phyloP scores from a whole-genome alignment of 2,113 vertebrate genomes.

The Hystrix cristata region DNA sequence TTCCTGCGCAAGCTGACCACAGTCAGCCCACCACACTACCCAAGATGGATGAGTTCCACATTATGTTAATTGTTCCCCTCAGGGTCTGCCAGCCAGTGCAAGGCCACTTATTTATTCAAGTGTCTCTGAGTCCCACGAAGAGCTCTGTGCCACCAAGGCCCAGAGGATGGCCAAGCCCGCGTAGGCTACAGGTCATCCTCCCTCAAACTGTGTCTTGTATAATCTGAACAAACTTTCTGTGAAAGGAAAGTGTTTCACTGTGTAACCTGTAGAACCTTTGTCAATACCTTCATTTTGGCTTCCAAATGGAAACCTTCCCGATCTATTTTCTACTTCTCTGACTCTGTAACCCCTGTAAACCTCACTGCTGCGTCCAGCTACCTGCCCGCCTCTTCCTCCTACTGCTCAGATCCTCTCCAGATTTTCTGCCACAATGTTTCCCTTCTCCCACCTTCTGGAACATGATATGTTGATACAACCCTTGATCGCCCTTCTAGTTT shows the following conservation, averaged over 20 bases:
- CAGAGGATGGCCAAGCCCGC: background rate
- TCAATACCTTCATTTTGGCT: background rate
- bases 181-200: background rate
- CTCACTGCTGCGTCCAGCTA: background rate
- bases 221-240: conserved; percentile 9
- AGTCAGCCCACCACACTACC: background rate
- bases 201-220: background rate
- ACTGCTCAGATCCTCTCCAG: background rate
- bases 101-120: background rate
- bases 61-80: background rate
- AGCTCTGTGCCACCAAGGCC: background rate
- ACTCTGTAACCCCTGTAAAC: background rate
- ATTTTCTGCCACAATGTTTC: background rate
- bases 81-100: background rate
- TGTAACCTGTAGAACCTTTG: background rate
- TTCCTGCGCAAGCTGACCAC: no score
- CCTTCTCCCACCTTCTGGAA: background rate
- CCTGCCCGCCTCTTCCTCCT: background rate
- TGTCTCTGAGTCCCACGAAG: background rate
- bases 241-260: background rate
- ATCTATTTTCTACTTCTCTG: background rate
- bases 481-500: background rate
- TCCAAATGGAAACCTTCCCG: background rate
- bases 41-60: background rate
- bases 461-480: background rate